These are phyloP conservation scores for Ruditapes philippinarum DNA, from an alignment of 1,140 invertebrate genomes.

Conservation along the genomic window DNA sequence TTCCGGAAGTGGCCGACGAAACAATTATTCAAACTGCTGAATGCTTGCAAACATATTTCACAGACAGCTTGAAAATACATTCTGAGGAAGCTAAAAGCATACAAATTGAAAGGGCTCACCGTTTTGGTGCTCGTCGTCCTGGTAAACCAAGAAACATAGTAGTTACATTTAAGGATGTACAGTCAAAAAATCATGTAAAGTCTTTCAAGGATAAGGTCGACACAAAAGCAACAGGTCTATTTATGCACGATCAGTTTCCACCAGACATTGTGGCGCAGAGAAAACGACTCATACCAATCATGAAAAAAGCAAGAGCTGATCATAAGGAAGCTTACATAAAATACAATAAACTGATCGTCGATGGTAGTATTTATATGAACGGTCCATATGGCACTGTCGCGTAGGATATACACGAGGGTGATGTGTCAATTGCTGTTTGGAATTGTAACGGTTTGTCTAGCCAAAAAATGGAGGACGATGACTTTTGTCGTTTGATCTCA, in stretches of 20 bases:
- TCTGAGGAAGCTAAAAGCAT: neutral
- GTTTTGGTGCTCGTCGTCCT: neutral
- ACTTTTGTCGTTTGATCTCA: neutral
- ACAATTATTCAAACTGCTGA: neutral
- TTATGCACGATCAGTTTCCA: constrained; percentile 22
- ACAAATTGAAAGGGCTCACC: neutral
- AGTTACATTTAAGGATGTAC: neutral
- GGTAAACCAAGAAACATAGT: neutral
- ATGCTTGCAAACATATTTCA: neutral
- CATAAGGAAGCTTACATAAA: too few species aligned
- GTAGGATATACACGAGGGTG: neutral
- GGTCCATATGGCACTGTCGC: too few species aligned
- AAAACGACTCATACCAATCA: neutral
- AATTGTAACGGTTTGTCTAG: neutral
- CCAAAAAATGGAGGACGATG: neutral
- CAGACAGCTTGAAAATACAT: neutral
- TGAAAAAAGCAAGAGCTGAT: too few species aligned
- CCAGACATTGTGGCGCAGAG: neutral
- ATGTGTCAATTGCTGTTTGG: neutral
- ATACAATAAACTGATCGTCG: too few species aligned
- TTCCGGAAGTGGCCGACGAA: neutral
- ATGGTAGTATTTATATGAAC: neutral
- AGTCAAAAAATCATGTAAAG: neutral
- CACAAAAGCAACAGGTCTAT: neutral
- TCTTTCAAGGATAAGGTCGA: constrained; percentile 6